These are phyloP conservation scores for Spilosoma lubricipeda DNA, from an alignment of 2,888 invertebrate species.

Conservation along the genomic window DNA sequence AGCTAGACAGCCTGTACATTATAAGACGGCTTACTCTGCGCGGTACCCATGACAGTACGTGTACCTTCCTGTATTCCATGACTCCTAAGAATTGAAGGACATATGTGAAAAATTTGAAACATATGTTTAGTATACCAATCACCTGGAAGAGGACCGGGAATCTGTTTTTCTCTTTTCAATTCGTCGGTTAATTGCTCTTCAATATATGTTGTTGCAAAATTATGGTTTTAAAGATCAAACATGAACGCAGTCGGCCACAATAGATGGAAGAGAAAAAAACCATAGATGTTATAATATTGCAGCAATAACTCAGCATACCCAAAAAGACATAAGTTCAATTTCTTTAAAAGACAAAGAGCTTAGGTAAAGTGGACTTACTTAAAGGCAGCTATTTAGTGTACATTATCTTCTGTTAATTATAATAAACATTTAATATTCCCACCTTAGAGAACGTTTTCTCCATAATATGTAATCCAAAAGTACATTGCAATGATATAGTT, in stretches of 20 bases:
- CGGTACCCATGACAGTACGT: not conserved
- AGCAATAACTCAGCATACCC: too few species aligned
- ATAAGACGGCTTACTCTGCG: slow-evolving; percentile 30
- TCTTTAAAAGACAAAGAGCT: not conserved
- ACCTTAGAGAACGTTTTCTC: not conserved
- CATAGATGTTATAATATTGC: too few species aligned
- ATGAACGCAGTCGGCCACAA: too few species aligned
- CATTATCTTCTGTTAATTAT: not conserved
- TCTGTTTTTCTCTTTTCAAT: not conserved
- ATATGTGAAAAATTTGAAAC: not conserved
- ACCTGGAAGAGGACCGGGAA: not conserved
- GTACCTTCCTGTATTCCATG: not conserved
- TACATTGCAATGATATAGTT: not conserved
- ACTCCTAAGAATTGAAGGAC: not conserved
- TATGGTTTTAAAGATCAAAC: too few species aligned
- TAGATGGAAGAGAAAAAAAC: too few species aligned
- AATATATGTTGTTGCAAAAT: not conserved
- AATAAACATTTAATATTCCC: not conserved
- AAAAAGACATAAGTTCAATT: too few species aligned
- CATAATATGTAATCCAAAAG: not conserved
- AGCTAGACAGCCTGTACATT: slow-evolving; percentile 54
- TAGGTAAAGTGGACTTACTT: not conserved
- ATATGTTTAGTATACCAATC: not conserved
- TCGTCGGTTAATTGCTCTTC: too few species aligned
- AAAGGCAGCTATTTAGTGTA: not conserved